A percentile compares a stretch with the other conserved stretches of the same genome.
These are phyloP conservation scores for Lethrus apterus DNA, from an alignment of 1,140 invertebrate genomes.

Conservation along the genomic window DNA sequence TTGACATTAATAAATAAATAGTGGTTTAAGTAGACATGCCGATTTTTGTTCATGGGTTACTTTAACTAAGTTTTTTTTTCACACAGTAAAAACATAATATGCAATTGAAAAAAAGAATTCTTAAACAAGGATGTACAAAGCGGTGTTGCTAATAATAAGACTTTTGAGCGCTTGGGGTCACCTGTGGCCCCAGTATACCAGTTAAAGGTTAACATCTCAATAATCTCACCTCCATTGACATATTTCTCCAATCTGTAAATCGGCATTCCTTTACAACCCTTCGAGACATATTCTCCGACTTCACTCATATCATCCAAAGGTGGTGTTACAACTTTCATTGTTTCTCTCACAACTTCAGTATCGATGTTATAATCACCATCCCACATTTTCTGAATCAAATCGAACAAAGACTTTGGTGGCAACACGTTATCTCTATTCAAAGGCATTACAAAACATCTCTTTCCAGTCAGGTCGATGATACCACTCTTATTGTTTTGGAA, in stretches of 20 bases:
- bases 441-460: conserved; percentile 82
- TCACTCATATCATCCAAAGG: conserved; percentile 57
- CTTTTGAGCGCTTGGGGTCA: no score
- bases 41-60: no score
- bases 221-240: conserved; percentile 45
- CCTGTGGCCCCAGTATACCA: no score
- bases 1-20: no score
- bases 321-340: conserved; percentile 69
- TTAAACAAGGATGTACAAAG: no score
- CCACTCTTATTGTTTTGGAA: conserved; percentile 77
- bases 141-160: no score
- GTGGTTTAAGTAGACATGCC: no score
- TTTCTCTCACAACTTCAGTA: conserved; percentile 66
- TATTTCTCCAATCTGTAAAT: conserved; percentile 67
- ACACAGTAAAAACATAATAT: no score
- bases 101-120: no score
- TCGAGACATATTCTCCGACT: conserved; percentile 61
- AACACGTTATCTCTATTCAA: conserved; percentile 69
- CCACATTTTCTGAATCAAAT: conserved; percentile 74
- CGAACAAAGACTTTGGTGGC: conserved; percentile 67
- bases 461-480: conserved; percentile 71
- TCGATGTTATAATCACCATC: conserved; percentile 78
- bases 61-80: no score
- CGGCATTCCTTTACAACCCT: conserved; percentile 61
- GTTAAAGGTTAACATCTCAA: neutral